Evolutionary conservation across 23 tunicate genomes (phyloP).

Genomic region (Aplidium turbinatum): DNA sequence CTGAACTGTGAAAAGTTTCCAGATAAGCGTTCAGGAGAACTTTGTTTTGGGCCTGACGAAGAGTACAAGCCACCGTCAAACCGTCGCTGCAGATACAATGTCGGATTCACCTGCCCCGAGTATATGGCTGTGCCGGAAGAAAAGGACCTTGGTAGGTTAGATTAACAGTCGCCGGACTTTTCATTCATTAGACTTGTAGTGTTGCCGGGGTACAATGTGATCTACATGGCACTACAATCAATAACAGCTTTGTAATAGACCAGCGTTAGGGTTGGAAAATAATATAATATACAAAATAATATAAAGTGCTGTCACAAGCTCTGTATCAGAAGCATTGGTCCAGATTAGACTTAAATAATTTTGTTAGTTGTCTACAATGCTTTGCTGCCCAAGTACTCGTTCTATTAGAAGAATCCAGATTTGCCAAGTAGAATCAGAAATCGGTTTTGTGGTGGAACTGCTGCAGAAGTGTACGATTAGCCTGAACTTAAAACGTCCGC

Average conservation of each 20-base stretch:
- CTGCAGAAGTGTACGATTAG: no score
- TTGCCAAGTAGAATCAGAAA: background rate
- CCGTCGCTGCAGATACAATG: background rate
- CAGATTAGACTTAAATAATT: background rate
- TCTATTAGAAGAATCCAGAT: background rate
- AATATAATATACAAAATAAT: no score
- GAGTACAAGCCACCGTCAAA: background rate
- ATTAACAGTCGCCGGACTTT: background rate
- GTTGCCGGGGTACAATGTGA: background rate
- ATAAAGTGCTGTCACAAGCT: no score
- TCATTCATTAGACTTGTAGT: slow-evolving; percentile 1
- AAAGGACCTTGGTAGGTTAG: slow-evolving; percentile 34
- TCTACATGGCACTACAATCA: no score
- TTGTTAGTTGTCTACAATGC: background rate
- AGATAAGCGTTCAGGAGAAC: slow-evolving; percentile 11
- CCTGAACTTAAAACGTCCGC: no score
- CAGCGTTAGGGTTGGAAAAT: no score
- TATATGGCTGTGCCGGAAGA: slow-evolving; percentile 63
- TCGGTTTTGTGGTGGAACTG: background rate
- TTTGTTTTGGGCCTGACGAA: slow-evolving; percentile 60
- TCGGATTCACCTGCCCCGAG: slow-evolving; percentile 49
- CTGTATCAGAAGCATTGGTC: background rate
- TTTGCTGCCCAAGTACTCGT: background rate
- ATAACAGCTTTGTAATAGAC: background rate
- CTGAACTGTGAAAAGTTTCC: slow-evolving; percentile 66